These are phyloP conservation scores for Yponomeuta malinellus DNA, from an alignment of 2,888 invertebrate species.

Conservation along the genomic window DNA sequence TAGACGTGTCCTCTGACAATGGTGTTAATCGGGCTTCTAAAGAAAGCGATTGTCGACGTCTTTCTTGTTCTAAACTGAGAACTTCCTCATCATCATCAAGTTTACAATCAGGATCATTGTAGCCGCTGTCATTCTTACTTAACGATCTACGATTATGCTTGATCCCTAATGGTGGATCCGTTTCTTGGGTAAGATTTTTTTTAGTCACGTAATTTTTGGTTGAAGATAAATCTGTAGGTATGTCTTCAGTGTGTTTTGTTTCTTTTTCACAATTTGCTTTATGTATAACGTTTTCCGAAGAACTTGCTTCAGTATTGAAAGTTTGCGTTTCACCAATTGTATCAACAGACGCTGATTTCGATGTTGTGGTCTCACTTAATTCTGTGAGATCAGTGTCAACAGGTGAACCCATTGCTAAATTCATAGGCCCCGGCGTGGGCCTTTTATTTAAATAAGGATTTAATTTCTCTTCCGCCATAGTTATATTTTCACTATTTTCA, in stretches of 20 bases:
- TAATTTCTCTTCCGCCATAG: conserved; percentile 7
- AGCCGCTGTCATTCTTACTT: background rate
- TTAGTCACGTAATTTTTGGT: background rate
- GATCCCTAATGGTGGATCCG: background rate
- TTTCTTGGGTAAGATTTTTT: background rate
- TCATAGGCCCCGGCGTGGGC: background rate
- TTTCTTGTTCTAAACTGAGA: background rate
- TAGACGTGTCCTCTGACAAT: background rate
- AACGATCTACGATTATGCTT: background rate
- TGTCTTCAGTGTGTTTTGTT: background rate
- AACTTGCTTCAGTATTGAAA: background rate
- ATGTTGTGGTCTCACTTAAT: too few species aligned
- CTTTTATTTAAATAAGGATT: background rate
- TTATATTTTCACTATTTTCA: conserved; percentile 36
- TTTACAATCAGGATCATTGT: background rate
- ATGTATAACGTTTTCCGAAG: background rate
- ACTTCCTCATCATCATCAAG: background rate
- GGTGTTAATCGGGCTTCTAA: background rate
- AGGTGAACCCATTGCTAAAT: conserved; percentile 5
- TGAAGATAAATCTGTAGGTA: background rate
- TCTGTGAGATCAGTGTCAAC: background rate
- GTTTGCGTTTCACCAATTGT: background rate
- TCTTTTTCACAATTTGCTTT: background rate
- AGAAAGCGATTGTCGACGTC: background rate
- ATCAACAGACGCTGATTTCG: background rate